Evolutionary conservation across 2,797 vertebrate genomes (phyloP).

Genomic region (Pseudomugil gertrudae): DNA sequence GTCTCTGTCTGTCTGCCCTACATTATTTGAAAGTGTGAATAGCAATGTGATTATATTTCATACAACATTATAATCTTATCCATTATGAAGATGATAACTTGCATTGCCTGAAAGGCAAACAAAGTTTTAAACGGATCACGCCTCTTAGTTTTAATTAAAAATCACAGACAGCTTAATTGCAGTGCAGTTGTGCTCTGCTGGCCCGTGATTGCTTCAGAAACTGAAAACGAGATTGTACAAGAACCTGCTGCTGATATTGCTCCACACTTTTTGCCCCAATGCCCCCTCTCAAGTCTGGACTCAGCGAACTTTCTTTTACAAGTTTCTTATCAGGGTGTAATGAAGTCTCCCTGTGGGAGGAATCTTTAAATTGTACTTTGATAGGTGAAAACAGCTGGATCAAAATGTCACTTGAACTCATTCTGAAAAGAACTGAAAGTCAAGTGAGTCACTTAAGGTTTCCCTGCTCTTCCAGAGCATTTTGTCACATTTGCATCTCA

Average conservation of each 20-base stretch:
- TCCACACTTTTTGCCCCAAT: slow-evolving; percentile 49
- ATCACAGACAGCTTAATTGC: slow-evolving; percentile 82
- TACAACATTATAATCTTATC: slow-evolving; percentile 66
- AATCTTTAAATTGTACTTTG: slow-evolving; percentile 55
- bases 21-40: slow-evolving; percentile 59
- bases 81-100: slow-evolving; percentile 76
- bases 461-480: slow-evolving; percentile 48
- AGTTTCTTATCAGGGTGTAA: slow-evolving; percentile 42
- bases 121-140: slow-evolving; percentile 79
- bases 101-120: slow-evolving; percentile 81
- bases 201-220: slow-evolving; percentile 76
- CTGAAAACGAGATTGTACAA: slow-evolving; percentile 62
- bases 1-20: slow-evolving; percentile 34
- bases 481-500: slow-evolving; percentile 66
- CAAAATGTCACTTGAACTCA: slow-evolving; percentile 67
- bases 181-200: slow-evolving; percentile 78
- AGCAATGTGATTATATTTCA: slow-evolving; percentile 74
- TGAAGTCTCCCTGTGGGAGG: slow-evolving; percentile 36
- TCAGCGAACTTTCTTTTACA: slow-evolving; percentile 53
- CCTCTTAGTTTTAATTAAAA: slow-evolving; percentile 84
- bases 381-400: slow-evolving; percentile 43
- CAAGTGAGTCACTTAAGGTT: slow-evolving; percentile 57
- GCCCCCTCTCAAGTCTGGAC: slow-evolving; percentile 50
- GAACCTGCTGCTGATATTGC: slow-evolving; percentile 63
- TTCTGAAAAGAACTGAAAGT: slow-evolving; percentile 53